Conservation (phyloP, 2,113 vertebrate genomes). For the Perca flavescens region DNA sequence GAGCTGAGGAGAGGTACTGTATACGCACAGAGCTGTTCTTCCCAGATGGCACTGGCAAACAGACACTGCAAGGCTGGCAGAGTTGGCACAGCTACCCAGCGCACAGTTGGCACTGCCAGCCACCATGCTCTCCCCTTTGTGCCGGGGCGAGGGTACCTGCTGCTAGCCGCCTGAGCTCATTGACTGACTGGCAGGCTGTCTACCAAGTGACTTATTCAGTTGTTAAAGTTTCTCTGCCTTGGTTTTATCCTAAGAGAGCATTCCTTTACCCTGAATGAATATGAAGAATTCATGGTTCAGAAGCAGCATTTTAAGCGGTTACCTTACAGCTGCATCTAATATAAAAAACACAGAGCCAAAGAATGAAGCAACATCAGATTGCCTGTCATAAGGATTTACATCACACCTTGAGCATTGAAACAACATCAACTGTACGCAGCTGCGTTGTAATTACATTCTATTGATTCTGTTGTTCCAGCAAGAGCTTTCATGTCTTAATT, state of each 20-base stretch:
- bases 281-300: not conserved
- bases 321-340: slow-evolving; percentile 17
- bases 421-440: slow-evolving; percentile 39
- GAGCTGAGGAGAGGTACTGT: slow-evolving; percentile 71
- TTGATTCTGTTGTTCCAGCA: slow-evolving; percentile 58
- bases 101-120: slow-evolving; percentile 80
- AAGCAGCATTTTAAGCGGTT: slow-evolving; percentile 12
- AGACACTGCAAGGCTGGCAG: slow-evolving; percentile 80
- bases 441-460: slow-evolving; percentile 57
- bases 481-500: slow-evolving; percentile 71
- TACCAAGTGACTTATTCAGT: slow-evolving; percentile 44
- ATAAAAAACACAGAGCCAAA: slow-evolving; percentile 17
- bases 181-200: slow-evolving; percentile 70
- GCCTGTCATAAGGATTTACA: slow-evolving; percentile 42
- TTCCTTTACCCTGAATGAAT: slow-evolving; percentile 26
- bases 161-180: slow-evolving; percentile 76
- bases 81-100: slow-evolving; percentile 69
- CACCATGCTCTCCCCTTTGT: slow-evolving; percentile 80
- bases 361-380: slow-evolving; percentile 9
- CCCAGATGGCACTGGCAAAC: slow-evolving; percentile 86
- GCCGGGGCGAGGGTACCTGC: slow-evolving; percentile 76
- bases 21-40: slow-evolving; percentile 77
- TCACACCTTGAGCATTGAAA: slow-evolving; percentile 45
- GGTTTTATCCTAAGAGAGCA: slow-evolving; percentile 26
- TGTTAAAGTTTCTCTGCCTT: slow-evolving; percentile 54